phyloP scores from a whole-genome alignment of 2,113 vertebrate species.

The Choloepus hoffmanni region DNA sequence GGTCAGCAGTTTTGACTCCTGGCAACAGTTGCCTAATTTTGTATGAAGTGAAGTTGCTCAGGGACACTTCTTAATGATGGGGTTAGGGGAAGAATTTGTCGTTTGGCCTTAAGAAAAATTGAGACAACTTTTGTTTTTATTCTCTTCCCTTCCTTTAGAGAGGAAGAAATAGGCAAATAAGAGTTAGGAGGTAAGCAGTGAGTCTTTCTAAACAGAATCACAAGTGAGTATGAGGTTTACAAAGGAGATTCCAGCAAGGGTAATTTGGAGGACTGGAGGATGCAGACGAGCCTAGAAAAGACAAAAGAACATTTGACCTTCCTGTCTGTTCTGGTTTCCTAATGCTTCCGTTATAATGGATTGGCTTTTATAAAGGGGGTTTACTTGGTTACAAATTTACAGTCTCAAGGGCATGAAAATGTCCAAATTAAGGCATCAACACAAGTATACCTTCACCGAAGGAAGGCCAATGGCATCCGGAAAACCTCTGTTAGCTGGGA shows the following conservation, averaged over 20 bases:
- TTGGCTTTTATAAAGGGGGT: too few relatives aligned
- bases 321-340: neutral
- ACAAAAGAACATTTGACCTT: neutral
- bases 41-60: neutral
- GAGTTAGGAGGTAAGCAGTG: neutral
- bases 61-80: neutral
- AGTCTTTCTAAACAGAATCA: neutral
- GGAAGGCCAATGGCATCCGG: too few relatives aligned
- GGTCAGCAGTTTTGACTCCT: neutral
- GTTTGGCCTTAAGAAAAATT: conserved; percentile 19
- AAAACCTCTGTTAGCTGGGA: too few relatives aligned
- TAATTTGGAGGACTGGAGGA: neutral
- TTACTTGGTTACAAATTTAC: too few relatives aligned
- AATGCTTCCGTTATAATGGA: too few relatives aligned
- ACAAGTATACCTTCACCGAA: too few relatives aligned
- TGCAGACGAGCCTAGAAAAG: neutral
- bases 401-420: too few relatives aligned
- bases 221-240: neutral
- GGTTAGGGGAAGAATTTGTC: neutral
- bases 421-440: too few relatives aligned
- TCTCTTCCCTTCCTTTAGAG: neutral
- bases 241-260: neutral
- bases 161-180: neutral
- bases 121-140: neutral
- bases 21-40: neutral